Percentiles rank a stretch among this genome's conserved stretches.
These are phyloP conservation scores for Lasioglossum lativentre DNA, from an alignment of 2,888 invertebrate genomes.

Conservation along the genomic window DNA sequence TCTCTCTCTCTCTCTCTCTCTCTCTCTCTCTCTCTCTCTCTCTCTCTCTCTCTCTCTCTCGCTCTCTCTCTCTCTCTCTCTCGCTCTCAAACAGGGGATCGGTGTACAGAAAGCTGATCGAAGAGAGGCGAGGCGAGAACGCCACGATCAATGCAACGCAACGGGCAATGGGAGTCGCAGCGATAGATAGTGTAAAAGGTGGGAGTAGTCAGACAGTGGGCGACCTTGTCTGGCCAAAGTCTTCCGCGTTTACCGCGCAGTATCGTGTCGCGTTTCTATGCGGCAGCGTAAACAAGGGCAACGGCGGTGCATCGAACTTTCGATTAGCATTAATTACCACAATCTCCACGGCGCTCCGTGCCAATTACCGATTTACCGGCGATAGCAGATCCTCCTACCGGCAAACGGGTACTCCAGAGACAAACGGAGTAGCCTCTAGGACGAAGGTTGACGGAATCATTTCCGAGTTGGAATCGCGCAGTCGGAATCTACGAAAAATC, in stretches of 20 bases:
- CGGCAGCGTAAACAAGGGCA: background rate
- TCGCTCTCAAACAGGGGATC: background rate
- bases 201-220: conserved; percentile 14
- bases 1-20: background rate
- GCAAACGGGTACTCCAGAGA: background rate
- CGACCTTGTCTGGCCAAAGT: conserved; percentile 19
- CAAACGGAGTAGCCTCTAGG: background rate
- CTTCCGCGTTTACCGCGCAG: conserved; percentile 18
- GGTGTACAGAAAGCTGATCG: background rate
- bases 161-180: background rate
- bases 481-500: background rate
- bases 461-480: background rate
- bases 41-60: background rate
- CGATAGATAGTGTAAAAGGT: background rate
- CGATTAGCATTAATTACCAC: conserved; percentile 12
- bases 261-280: conserved; percentile 8
- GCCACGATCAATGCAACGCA: background rate
- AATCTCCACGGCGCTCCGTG: background rate
- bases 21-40: background rate
- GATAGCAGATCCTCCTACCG: background rate
- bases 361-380: background rate
- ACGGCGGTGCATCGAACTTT: background rate
- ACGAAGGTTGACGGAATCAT: background rate
- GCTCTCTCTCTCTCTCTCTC: background rate
- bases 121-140: background rate